phyloP scores from a whole-genome alignment of 2,888 invertebrate genomes.

The Caenorhabditis sp. region DNA sequence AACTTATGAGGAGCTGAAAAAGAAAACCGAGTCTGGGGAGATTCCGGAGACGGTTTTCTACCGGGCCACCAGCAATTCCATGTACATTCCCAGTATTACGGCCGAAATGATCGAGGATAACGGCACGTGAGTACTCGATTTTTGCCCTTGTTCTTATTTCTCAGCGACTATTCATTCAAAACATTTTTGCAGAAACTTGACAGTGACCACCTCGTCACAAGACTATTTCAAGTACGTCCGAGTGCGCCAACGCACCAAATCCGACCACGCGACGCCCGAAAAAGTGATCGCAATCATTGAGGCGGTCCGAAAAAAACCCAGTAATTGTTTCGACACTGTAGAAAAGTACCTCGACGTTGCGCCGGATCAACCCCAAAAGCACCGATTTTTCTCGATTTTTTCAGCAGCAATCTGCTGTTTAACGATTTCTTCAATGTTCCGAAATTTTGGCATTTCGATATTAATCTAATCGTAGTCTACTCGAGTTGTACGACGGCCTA shows the following conservation, averaged over 20 bases:
- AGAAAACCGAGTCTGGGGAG: conserved; percentile 13
- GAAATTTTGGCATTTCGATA: too few relatives aligned
- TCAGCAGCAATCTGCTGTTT: too few relatives aligned
- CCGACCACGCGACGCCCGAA: conserved; percentile 37
- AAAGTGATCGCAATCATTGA: conserved; percentile 30
- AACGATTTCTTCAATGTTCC: too few relatives aligned
- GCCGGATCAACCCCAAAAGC: too few relatives aligned
- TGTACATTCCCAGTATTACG: conserved; percentile 45
- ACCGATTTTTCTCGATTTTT: neutral
- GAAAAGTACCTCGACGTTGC: too few relatives aligned
- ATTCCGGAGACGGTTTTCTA: conserved; percentile 36
- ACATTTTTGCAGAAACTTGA: conserved; percentile 26
- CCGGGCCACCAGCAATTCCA: conserved; percentile 26
- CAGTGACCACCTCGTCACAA: conserved; percentile 4
- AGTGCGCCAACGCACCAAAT: conserved; percentile 32
- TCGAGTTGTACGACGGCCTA: too few relatives aligned
- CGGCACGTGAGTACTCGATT: conserved; percentile 29
- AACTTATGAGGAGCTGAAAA: conserved; percentile 15
- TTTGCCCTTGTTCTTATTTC: neutral
- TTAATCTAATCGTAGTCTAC: too few relatives aligned
- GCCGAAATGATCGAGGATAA: conserved; percentile 48
- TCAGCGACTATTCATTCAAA: neutral
- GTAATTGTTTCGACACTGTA: conserved; percentile 7
- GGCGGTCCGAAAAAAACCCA: conserved; percentile 29
- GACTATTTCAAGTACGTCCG: conserved; percentile 44